Percentiles rank a stretch among this genome's conserved stretches.
phyloP scores from a whole-genome alignment of 1,140 invertebrate species.

The Gryon sp. region DNA sequence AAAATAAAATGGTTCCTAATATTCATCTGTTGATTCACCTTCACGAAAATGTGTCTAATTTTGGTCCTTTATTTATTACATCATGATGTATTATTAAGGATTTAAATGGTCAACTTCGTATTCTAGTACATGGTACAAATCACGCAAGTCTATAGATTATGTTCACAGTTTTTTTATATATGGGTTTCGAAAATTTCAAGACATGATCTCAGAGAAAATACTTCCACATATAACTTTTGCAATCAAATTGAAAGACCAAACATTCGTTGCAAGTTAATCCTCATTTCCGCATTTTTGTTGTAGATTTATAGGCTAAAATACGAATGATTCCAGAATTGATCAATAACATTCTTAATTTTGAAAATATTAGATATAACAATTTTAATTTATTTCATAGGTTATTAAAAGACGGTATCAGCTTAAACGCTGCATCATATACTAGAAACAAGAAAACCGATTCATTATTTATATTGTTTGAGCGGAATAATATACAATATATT shows the following conservation, averaged over 20 bases:
- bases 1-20: too few relatives aligned
- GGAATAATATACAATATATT: neutral
- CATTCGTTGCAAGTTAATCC: neutral
- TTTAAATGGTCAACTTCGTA: too few relatives aligned
- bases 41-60: too few relatives aligned
- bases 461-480: neutral
- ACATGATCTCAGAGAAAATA: neutral
- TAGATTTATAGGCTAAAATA: neutral
- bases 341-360: neutral
- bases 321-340: too few relatives aligned
- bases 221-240: neutral
- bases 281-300: neutral
- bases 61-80: too few relatives aligned
- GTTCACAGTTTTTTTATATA: too few relatives aligned
- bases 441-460: neutral
- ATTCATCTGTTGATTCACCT: too few relatives aligned
- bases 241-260: neutral
- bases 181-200: too few relatives aligned
- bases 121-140: too few relatives aligned
- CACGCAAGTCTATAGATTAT: too few relatives aligned
- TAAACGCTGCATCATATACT: neutral
- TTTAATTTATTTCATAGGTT: neutral
- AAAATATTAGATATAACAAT: neutral
- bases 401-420: neutral
- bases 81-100: too few relatives aligned